These are phyloP conservation scores for Orycteropus afer DNA, from an alignment of 2,113 vertebrate genomes.

Conservation along the genomic window DNA sequence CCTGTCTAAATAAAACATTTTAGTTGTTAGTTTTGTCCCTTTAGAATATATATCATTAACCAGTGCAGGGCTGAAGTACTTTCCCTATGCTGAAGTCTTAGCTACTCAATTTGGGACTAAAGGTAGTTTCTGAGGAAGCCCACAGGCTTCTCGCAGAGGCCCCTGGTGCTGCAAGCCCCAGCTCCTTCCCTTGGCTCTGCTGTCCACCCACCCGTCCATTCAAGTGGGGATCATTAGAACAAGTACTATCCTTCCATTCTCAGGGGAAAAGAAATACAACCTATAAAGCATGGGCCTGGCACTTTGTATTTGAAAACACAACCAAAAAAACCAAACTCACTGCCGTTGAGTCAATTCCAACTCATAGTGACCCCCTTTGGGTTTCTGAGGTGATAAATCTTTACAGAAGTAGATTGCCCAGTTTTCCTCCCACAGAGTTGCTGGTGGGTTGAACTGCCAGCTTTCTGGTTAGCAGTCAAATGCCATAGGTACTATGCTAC, in stretches of 20 bases:
- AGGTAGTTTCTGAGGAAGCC: not conserved
- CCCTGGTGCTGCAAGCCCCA: accelerated
- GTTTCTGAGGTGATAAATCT: no score
- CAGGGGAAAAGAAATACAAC: not conserved
- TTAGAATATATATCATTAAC: not conserved
- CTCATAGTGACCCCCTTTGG: no score
- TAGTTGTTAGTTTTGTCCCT: not conserved
- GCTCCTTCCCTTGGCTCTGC: not conserved
- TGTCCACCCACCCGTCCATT: no score
- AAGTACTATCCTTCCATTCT: not conserved
- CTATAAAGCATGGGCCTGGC: not conserved
- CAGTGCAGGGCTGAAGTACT: not conserved
- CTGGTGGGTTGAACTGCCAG: no score
- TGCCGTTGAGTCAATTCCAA: no score
- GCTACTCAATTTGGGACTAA: not conserved
- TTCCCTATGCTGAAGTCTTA: not conserved
- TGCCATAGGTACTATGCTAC: no score
- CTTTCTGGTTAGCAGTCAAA: no score
- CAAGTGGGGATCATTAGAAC: not conserved
- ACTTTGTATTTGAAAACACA: conserved; percentile 10
- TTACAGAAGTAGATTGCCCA: no score
- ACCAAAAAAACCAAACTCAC: no score
- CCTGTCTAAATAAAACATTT: not conserved
- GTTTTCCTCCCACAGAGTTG: no score
- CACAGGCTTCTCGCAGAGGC: accelerated